These are phyloP conservation scores for Carollia perspicillata DNA, from an alignment of 2,113 vertebrate genomes.

Conservation along the genomic window DNA sequence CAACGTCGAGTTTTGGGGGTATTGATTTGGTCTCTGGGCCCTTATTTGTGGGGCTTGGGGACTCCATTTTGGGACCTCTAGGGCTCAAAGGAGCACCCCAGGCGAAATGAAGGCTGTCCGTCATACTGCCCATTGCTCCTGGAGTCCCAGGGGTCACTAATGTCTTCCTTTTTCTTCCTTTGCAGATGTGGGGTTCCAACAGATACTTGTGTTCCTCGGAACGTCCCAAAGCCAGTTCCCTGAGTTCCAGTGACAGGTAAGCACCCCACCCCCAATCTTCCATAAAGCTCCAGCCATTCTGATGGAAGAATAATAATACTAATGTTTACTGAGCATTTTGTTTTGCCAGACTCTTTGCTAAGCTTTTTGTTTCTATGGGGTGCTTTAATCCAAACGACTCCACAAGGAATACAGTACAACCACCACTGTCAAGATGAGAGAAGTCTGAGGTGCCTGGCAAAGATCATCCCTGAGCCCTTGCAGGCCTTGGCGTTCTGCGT, in stretches of 20 bases:
- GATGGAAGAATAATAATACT: background rate
- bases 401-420: background rate
- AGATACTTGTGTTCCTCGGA: background rate
- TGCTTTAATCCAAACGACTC: background rate
- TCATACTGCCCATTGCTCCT: background rate
- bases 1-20: background rate
- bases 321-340: constrained; percentile 12
- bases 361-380: background rate
- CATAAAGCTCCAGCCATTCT: background rate
- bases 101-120: background rate
- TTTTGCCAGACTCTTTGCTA: constrained; percentile 5
- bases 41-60: background rate
- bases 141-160: background rate
- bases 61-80: background rate
- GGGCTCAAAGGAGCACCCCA: background rate
- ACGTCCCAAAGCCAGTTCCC: background rate
- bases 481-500: background rate
- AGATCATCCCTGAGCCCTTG: background rate
- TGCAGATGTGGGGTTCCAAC: constrained; percentile 65
- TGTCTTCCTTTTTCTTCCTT: constrained; percentile 1
- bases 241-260: constrained; percentile 56
- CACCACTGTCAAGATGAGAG: background rate
- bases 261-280: background rate
- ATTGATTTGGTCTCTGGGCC: constrained; percentile 7
- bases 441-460: background rate